Base-by-base conservation (phyloP, 2,888 invertebrate species). In the Xestia xanthographa region DNA sequence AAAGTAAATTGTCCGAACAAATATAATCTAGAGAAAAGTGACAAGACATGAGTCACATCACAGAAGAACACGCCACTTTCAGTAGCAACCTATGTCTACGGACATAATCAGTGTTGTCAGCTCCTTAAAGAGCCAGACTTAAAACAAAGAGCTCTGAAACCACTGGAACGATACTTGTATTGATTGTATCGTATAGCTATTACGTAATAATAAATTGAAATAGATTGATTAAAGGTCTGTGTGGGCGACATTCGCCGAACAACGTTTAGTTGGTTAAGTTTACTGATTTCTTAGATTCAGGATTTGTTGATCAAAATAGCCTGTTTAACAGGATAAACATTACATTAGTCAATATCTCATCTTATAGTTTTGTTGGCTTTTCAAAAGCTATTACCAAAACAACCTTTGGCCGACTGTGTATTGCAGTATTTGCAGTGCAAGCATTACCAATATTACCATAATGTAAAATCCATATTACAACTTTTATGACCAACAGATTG, bases 161-260 rank as follows among this genome's bases (percentile, higher is more conserved):
- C 38, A 60, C 41, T 67, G 45, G 41, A 74, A 75, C 84, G 26
- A 53, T 56, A 34, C 67, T 56, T 66, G 58, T 66, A 72, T 79
- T 60, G 72, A 83, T 81, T 84, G 34, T 56, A 48, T 38, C 58
- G 69, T 72, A 77, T 56, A 53, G 38, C 66, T 20, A 69, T 78
- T 84, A 74, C 84, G 70, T 70, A 70, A 74, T 74, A 82, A 79
- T 84, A 82, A 84, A 80, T 84, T 79, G 58, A 79, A 83, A 62
- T 82, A 67, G 74, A 80, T 74, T 74, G 70, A 70, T 74, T 74
- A 67, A 67, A 80, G 63, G 58, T 70, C 34, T 63, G 58, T 60
- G 82, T 84, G 63, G 84, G 84, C 84, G 84, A 67, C 45, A 79
- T 70, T 67, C 17, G 53, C 22, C 14, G 53, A 71, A 79, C 58